Base-by-base conservation (phyloP, 2,113 vertebrate genomes). In the Platichthys stellatus region DNA sequence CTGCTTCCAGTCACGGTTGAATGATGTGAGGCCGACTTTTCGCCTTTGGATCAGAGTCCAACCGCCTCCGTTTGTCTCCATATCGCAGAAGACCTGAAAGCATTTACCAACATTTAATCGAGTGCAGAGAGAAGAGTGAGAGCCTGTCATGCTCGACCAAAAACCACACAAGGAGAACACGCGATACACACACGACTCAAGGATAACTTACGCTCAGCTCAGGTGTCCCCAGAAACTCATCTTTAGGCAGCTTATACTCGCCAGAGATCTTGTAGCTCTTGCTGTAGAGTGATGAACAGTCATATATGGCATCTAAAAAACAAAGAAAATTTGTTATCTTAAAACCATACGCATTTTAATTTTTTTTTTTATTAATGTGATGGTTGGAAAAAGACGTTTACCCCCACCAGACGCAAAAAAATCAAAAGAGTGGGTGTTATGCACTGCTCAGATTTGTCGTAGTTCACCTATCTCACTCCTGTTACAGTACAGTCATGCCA, bases 31-130 rank as follows among this genome's bases (percentile, higher is more conserved):
- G 78, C 98, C 98, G 4, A 96, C 92, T 89, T 97, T 97, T 0
- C 97, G 96, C 63, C 97, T 97, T 86, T 99, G 98, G 84, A 99
- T 98, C 77, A 96, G 24, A 0, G 98, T 99, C 98, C 98, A 99
- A 38, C 97, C 98, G 0, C 97, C 98, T 0, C 97, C 97, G 0
- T 94, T 92, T 13, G 95, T 98, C 62, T 98, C 95, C 98, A 99
- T 99, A 84, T 99, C 98, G 57, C 98, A 99, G 87, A 92, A 98
- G 15, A 99, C 96, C 98, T 99, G 69, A 56, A 88, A 67, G 15
- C 59, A 82, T 86, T 70, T 18, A 56, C 15, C 20, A 10, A n/a
- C 28, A 18, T 72, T 43, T 58, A 49, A 47, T 6, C 5, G 5
- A 45, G 68, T 20, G 49, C 21, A 65, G 24, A 47, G 15, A 15